Conservation (phyloP, 2,888 invertebrate species). For the Diaphora mendica region DNA sequence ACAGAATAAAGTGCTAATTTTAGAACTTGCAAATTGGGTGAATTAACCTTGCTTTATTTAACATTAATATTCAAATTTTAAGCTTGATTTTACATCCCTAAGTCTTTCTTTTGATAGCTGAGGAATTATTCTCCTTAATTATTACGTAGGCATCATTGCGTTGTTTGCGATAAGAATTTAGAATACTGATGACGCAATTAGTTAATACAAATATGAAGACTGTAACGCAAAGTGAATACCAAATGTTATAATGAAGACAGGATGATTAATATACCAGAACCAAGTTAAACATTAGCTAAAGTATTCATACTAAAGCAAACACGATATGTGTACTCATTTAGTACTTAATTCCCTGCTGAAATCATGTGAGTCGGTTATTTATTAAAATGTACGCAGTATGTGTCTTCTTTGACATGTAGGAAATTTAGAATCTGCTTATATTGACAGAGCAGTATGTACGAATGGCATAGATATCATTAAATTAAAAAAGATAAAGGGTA, state of each 20-base stretch:
- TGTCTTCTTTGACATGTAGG: background rate
- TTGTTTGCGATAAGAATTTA: background rate
- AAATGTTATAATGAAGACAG: background rate
- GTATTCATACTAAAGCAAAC: background rate
- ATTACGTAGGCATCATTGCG: background rate
- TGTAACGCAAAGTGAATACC: background rate
- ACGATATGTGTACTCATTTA: background rate
- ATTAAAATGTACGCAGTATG: background rate
- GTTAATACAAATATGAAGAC: background rate
- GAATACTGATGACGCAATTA: background rate
- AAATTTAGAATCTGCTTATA: background rate
- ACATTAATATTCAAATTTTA: background rate
- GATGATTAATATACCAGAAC: slow-evolving; percentile 5
- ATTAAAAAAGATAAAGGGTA: too few species aligned
- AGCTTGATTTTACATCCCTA: background rate
- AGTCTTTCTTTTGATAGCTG: background rate
- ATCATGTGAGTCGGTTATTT: background rate
- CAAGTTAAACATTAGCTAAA: slow-evolving; percentile 6
- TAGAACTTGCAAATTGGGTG: too few species aligned
- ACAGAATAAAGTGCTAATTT: too few species aligned
- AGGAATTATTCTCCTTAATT: background rate
- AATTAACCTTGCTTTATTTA: too few species aligned
- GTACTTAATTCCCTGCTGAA: background rate
- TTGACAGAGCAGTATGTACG: background rate
- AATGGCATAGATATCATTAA: too few species aligned